Evolutionary conservation across 2,888 invertebrate genomes (phyloP).

Genomic region (Spisula solida): DNA sequence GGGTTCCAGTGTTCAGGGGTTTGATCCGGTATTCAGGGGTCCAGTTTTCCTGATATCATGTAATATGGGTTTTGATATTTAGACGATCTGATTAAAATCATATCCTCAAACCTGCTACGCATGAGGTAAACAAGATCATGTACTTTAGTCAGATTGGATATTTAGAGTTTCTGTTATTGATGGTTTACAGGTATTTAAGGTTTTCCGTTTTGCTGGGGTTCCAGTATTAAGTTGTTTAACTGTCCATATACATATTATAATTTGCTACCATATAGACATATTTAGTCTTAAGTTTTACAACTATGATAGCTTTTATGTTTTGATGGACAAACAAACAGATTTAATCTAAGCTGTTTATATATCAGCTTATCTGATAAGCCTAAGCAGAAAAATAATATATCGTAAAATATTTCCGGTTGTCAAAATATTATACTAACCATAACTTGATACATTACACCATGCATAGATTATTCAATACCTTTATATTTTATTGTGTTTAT

Average conservation of each 20-base stretch:
- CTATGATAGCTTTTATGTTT: background rate
- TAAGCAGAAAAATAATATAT: background rate
- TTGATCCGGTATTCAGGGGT: no score
- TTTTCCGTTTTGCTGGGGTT: no score
- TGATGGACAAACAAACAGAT: slow-evolving; percentile 8
- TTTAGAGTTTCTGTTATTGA: no score
- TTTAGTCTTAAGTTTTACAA: background rate
- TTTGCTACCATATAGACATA: background rate
- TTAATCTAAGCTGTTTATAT: slow-evolving; percentile 2
- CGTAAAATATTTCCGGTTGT: background rate
- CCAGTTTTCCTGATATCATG: no score
- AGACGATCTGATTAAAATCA: no score
- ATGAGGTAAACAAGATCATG: no score
- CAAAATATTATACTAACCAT: background rate
- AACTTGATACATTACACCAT: background rate
- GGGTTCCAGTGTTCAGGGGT: no score
- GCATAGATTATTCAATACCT: background rate
- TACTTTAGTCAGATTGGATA: no score
- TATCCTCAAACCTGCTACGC: no score
- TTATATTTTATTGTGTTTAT: background rate
- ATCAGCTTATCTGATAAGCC: background rate
- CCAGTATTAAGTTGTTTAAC: no score
- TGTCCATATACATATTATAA: background rate
- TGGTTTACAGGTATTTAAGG: no score
- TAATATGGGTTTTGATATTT: no score